Conservation (phyloP, 2,113 vertebrate species). For the Poeciliopsis turrubarensis region DNA sequence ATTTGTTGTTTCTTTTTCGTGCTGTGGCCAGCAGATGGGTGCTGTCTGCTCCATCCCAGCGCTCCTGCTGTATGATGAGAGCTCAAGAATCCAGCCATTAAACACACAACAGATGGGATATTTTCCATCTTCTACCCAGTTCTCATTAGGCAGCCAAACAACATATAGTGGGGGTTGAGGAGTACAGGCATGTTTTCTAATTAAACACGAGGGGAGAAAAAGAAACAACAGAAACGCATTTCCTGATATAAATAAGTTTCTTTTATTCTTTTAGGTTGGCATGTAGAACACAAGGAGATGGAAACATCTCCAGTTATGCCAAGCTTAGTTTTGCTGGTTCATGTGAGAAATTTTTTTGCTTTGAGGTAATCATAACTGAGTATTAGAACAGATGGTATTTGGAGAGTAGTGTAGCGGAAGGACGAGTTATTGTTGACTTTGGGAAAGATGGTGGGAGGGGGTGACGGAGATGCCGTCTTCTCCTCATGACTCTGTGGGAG, state of each 20-base stretch:
- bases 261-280: constrained; percentile 28
- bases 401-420: constrained; percentile 38
- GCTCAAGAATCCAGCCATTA: constrained; percentile 67
- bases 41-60: constrained; percentile 68
- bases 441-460: constrained; percentile 47
- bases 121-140: constrained; percentile 48
- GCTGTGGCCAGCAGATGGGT: constrained; percentile 74
- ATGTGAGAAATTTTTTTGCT: constrained; percentile 1
- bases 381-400: constrained; percentile 66
- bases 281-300: constrained; percentile 28
- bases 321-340: constrained; percentile 16
- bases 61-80: constrained; percentile 39
- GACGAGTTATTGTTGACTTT: constrained; percentile 61
- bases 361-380: constrained; percentile 52
- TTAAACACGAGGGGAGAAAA: constrained; percentile 32
- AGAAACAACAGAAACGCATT: constrained; percentile 11
- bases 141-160: constrained; percentile 63
- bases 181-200: constrained; percentile 54
- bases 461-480: constrained; percentile 53
- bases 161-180: constrained; percentile 59
- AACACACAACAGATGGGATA: constrained; percentile 72
- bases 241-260: constrained; percentile 29
- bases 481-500: constrained; percentile 63
- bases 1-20: constrained; percentile 4
- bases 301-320: constrained; percentile 32